Conservation (phyloP, 1,140 invertebrate species). For the Pseudomyrmex dendroicus region DNA sequence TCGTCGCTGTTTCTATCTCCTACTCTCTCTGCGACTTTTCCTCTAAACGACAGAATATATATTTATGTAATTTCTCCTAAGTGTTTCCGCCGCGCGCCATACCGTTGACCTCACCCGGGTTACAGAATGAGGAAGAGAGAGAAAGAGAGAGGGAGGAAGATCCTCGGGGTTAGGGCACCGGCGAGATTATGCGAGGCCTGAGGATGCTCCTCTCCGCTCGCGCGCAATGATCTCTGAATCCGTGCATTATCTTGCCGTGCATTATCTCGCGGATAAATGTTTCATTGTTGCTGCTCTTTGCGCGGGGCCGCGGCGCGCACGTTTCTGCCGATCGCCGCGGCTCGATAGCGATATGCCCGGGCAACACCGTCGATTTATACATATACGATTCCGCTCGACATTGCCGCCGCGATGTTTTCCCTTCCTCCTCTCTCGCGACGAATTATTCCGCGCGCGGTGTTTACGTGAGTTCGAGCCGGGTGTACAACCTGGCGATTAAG, state of each 20-base stretch:
- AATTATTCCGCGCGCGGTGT: constrained; percentile 54
- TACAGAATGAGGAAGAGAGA: neutral
- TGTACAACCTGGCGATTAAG: constrained; percentile 21
- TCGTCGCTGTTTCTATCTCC: neutral
- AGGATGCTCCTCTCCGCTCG: constrained; percentile 30
- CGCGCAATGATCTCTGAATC: constrained; percentile 56
- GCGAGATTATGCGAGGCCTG: constrained; percentile 30
- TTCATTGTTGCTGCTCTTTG: constrained; percentile 59
- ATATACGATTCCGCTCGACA: constrained; percentile 49
- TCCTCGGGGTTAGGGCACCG: constrained; percentile 18
- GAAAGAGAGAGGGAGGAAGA: too few species aligned
- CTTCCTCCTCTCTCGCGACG: constrained; percentile 6
- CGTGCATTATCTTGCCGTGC: constrained; percentile 45
- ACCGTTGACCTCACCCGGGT: constrained; percentile 28
- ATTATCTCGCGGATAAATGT: constrained; percentile 58
- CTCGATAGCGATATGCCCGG: constrained; percentile 35
- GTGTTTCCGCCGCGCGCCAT: constrained; percentile 34
- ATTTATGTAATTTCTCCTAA: constrained; percentile 59
- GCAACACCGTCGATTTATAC: too few species aligned
- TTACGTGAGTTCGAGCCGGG: constrained; percentile 18
- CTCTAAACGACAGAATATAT: constrained; percentile 36
- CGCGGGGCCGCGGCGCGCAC: constrained; percentile 6
- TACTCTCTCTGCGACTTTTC: constrained; percentile 21
- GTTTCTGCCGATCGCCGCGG: constrained; percentile 43
- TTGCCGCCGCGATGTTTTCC: constrained; percentile 2